Base-by-base conservation (phyloP, 1,140 invertebrate genomes). In the Leptopilina boulardi region DNA sequence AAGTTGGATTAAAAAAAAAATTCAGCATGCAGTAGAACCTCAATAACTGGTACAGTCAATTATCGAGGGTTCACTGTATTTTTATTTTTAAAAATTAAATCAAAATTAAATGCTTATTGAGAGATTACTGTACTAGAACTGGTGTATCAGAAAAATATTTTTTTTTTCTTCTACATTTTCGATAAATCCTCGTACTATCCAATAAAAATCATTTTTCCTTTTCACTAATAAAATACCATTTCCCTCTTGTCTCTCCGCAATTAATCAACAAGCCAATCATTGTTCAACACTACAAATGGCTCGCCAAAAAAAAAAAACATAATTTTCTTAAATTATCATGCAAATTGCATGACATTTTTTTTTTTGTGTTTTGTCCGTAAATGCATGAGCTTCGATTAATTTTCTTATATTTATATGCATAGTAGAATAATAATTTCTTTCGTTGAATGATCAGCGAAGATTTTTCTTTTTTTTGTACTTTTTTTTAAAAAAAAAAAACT, bases 231-330 rank as follows among this genome's bases (percentile, higher is more conserved):
- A 59, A 59, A 71, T 23, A 21, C 2, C 21, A 66, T 41, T 34
- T 79, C 70, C 72, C 54, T 3, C 15, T 15, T 66, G 26, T 66
- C 59, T 26, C 66, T 77, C 77, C 9, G 82, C 81, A 84, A 77
- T 83, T 83, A 84, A 84, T 79, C 82, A 76, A 81, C 82, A 83
- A 77, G 80, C 79, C 82, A 83, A 84, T 84, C 80, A 84, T 73
- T 72, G 75, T 83, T 84, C 77, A 79, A 84, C 75, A 74, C 59
- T 71, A 77, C 79, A 80, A 83, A 75, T 77, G 82, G 72, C 77
- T 77, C 41, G 66, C 75, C n/a, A n/a, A n/a, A n/a, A n/a, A n/a
- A n/a, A 74, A 77, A 72, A 77, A 75, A 75, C 73, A 59, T 77
- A 70, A 23, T 76, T 42, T 70, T 3, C 54, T 47, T 78, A 79